Evolutionary conservation across 2,888 invertebrate species (phyloP), one percentile per base, ranked within the genome.

Genomic region (Kuschelorhynchus macadamiae): DNA sequence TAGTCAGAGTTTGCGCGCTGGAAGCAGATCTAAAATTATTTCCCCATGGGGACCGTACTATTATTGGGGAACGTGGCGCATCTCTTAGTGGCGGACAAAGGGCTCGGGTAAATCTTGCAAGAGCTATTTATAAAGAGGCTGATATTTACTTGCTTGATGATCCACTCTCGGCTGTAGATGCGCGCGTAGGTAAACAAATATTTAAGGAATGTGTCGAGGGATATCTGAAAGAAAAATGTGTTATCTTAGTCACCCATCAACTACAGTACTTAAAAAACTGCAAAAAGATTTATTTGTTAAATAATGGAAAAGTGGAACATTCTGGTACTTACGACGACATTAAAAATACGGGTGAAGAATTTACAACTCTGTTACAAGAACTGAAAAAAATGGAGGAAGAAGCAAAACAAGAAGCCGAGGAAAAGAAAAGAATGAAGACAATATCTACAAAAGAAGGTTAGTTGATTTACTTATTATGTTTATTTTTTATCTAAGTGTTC

Each of bases 121-220:
- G 96, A 71, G 91, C 94, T 0, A 89, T 95, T 0, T 95, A 95
- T 82, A 89, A 91, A 41, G 89, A 93, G 62, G 90, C 93, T 0
- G 93, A 94, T 71, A 90, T 96, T 70, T 96, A 94, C 79, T 83
- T 96, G 11, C 84, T 96, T 52, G 96, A 96, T 81, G 96, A 96
- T 84, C 95, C 96, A 0, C 85, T 96, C 16, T 92, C 94, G 71
- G 95, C 96, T 0, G 95, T 96, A 4, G 96, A 96, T 84, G 88
- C 94, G 5, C 92, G 92, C 80, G 95, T 96, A 1, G 94, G 94
- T 0, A 88, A 92, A 0, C 92, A 94, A 82, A 86, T 96, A 72
- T 96, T 95, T 83, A 92, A 95, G 78, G 88, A 91, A 77, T 94
- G 92, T 77, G 87, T 93, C 49, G 85, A 74, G 7, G 76, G 86